Percentiles rank a stretch among this genome's conserved stretches.
Evolutionary conservation across 2,113 vertebrate species (phyloP).

Genomic region (Connochaetes taurinus): DNA sequence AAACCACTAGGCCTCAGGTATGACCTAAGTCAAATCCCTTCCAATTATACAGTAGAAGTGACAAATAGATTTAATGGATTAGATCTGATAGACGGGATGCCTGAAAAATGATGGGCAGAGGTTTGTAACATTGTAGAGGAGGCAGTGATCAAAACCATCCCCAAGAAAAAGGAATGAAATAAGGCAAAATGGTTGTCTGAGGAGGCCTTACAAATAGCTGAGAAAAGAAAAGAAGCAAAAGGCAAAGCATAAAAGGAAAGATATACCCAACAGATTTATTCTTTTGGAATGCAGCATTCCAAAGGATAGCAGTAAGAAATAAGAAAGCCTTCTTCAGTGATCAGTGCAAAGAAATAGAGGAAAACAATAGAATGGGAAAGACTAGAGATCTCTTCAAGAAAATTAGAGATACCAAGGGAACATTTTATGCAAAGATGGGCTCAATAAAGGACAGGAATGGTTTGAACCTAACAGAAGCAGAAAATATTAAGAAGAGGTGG

Average conservation of each 20-base stretch:
- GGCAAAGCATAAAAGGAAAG: background rate
- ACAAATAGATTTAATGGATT: background rate
- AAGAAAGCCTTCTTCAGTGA: background rate
- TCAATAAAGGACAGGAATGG: background rate
- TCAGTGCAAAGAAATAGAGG: background rate
- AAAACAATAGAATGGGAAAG: background rate
- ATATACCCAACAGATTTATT: background rate
- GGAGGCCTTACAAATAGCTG: background rate
- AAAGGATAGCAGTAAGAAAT: background rate
- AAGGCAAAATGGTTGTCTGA: background rate
- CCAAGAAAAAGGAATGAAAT: background rate
- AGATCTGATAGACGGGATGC: background rate
- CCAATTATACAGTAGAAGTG: background rate
- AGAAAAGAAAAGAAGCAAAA: background rate
- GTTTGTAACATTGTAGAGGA: background rate
- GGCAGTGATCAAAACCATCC: background rate
- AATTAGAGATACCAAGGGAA: background rate
- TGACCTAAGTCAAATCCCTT: background rate
- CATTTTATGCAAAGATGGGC: background rate
- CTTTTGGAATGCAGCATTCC: background rate
- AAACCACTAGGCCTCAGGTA: background rate
- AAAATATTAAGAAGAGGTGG: background rate
- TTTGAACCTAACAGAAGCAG: background rate
- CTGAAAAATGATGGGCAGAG: background rate
- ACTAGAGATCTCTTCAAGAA: background rate